These are phyloP conservation scores for Alcis repandata DNA, from an alignment of 2,888 invertebrate species.

Conservation along the genomic window DNA sequence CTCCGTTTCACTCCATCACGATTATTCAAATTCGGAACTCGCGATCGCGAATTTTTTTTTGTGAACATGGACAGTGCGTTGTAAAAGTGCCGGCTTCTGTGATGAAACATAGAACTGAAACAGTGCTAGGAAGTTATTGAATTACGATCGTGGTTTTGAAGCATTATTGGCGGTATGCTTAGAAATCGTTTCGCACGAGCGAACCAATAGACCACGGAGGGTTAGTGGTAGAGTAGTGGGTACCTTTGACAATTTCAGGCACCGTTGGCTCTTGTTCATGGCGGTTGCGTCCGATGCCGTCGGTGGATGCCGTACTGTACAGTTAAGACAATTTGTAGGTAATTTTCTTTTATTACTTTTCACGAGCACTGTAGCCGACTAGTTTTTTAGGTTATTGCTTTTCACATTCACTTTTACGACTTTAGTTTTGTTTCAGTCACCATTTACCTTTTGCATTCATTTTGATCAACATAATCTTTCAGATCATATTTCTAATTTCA, in stretches of 20 bases:
- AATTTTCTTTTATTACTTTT: conserved; percentile 40
- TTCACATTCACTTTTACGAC: conserved; percentile 19
- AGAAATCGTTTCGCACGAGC: conserved; percentile 75
- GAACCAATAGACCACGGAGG: conserved; percentile 67
- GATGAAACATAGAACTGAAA: conserved; percentile 39
- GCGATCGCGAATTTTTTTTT: conserved; percentile 45
- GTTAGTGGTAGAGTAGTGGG: conserved; percentile 63
- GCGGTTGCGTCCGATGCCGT: conserved; percentile 68
- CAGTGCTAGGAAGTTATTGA: conserved; percentile 37
- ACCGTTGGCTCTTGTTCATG: conserved; percentile 70
- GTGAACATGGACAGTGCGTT: conserved; percentile 53
- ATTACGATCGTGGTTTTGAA: conserved; percentile 47
- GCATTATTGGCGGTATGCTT: conserved; percentile 66
- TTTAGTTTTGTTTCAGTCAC: conserved; percentile 11
- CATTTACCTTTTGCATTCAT: background rate
- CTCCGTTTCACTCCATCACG: conserved; percentile 53
- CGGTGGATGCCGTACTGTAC: conserved; percentile 57
- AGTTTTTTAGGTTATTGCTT: conserved; percentile 18
- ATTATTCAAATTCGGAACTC: conserved; percentile 44
- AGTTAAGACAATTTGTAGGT: conserved; percentile 53
- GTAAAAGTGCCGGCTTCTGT: conserved; percentile 45
- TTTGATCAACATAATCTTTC: background rate
- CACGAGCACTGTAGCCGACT: conserved; percentile 21
- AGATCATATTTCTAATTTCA: conserved; percentile 1
- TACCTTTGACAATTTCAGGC: conserved; percentile 74